These are phyloP conservation scores for Selene dorsalis DNA, from an alignment of 2,797 vertebrate species.

Conservation along the genomic window DNA sequence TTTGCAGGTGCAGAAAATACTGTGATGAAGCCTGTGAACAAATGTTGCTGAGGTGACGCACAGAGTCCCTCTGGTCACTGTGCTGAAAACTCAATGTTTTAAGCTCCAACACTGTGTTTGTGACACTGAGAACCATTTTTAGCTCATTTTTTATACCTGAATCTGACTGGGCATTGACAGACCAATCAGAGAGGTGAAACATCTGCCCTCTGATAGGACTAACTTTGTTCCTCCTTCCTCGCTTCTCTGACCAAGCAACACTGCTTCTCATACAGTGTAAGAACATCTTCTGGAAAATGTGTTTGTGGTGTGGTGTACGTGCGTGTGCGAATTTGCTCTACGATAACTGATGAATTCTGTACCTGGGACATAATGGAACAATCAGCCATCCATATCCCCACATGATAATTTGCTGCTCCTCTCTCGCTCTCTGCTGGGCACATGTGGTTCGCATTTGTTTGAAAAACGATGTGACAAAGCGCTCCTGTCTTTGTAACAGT, in stretches of 20 bases:
- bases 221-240: too few species aligned
- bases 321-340: not conserved
- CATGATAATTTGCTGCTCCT: slow-evolving; percentile 41
- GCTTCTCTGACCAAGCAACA: not conserved
- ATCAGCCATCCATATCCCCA: slow-evolving; percentile 43
- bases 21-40: too few species aligned
- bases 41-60: too few species aligned
- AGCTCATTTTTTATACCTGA: too few species aligned
- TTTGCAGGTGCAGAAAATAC: too few species aligned
- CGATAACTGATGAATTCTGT: slow-evolving; percentile 50
- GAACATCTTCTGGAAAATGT: not conserved
- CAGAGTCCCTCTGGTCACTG: too few species aligned
- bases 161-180: too few species aligned
- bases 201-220: too few species aligned
- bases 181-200: too few species aligned
- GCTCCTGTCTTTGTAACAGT: not conserved
- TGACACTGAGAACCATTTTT: not conserved
- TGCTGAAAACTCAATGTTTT: too few species aligned
- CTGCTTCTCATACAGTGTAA: not conserved
- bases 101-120: not conserved
- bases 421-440: slow-evolving; percentile 6
- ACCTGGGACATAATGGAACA: slow-evolving; percentile 54
- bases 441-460: slow-evolving; percentile 20
- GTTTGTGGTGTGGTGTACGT: not conserved
- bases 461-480: slow-evolving; percentile 26